A percentile compares a stretch with the other conserved stretches of the same genome.
phyloP scores from a whole-genome alignment of 1,140 invertebrate genomes.

The Tetramorium alpestre region DNA sequence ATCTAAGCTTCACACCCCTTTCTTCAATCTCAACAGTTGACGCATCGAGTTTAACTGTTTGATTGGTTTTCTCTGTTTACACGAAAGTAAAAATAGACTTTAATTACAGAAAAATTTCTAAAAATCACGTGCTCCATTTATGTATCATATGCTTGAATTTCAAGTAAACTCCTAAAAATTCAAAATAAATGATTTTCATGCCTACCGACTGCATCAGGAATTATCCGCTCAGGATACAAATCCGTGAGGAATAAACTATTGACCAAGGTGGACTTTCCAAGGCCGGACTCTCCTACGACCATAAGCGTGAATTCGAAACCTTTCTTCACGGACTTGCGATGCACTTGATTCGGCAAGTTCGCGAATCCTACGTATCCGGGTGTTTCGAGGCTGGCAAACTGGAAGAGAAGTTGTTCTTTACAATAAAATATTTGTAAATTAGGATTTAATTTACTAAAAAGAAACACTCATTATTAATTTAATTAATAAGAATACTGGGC shows the following conservation, averaged over 20 bases:
- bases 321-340: slow-evolving; percentile 98
- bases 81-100: slow-evolving; percentile 21
- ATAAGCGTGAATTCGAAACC: slow-evolving; percentile 99
- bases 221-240: slow-evolving; percentile 95
- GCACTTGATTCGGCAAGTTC: slow-evolving; percentile 98
- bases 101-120: neutral
- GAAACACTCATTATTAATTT: too few relatives aligned
- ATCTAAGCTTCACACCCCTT: slow-evolving; percentile 94
- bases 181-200: slow-evolving; percentile 52
- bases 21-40: slow-evolving; percentile 98
- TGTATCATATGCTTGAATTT: too few relatives aligned
- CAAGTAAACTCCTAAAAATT: neutral
- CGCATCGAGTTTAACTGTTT: slow-evolving; percentile 95
- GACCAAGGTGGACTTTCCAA: slow-evolving; percentile 99
- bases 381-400: slow-evolving; percentile 93
- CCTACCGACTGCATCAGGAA: slow-evolving; percentile 94
- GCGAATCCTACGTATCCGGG: slow-evolving; percentile 97
- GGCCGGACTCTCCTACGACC: slow-evolving; percentile 98
- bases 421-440: neutral
- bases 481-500: too few relatives aligned
- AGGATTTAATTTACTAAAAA: neutral
- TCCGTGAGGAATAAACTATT: slow-evolving; percentile 99
- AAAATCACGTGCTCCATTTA: neutral
- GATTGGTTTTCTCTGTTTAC: slow-evolving; percentile 92
- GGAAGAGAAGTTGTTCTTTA: slow-evolving; percentile 39